Percentiles rank a stretch among this genome's conserved stretches.
These are phyloP conservation scores for Spinus olivaceus DNA, from an alignment of 2,797 vertebrate species.

Conservation along the genomic window DNA sequence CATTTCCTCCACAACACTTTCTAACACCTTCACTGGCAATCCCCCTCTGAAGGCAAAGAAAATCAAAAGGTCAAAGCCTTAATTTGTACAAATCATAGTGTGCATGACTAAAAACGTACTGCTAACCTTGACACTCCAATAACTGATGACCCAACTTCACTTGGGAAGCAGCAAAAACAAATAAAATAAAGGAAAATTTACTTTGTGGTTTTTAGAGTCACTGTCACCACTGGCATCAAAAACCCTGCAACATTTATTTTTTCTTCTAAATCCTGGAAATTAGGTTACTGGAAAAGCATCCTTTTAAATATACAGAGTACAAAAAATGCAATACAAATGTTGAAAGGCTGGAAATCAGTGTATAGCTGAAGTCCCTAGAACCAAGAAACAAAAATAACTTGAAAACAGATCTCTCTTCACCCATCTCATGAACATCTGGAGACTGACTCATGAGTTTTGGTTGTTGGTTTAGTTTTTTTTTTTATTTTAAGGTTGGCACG, in stretches of 20 bases:
- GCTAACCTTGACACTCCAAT: background rate
- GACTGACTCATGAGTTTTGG: background rate
- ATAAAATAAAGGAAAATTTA: background rate
- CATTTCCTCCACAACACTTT: background rate
- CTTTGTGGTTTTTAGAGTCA: background rate
- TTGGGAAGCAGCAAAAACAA: background rate
- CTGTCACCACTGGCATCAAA: background rate
- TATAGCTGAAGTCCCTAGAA: background rate
- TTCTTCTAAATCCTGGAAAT: background rate
- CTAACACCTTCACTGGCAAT: background rate
- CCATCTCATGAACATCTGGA: constrained; percentile 2
- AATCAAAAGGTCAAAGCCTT: constrained; percentile 23
- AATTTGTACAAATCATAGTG: background rate
- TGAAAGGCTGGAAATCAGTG: background rate
- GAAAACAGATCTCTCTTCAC: background rate
- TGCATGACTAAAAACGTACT: background rate
- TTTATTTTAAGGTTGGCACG: background rate
- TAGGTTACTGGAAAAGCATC: background rate
- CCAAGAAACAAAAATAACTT: background rate
- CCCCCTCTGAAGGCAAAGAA: background rate
- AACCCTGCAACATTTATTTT: background rate
- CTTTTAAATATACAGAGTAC: background rate
- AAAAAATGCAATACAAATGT: background rate
- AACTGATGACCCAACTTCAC: background rate
- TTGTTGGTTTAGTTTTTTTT: background rate